Base-by-base conservation (phyloP, 2,113 vertebrate genomes). In the Trochalopteron elliotii region DNA sequence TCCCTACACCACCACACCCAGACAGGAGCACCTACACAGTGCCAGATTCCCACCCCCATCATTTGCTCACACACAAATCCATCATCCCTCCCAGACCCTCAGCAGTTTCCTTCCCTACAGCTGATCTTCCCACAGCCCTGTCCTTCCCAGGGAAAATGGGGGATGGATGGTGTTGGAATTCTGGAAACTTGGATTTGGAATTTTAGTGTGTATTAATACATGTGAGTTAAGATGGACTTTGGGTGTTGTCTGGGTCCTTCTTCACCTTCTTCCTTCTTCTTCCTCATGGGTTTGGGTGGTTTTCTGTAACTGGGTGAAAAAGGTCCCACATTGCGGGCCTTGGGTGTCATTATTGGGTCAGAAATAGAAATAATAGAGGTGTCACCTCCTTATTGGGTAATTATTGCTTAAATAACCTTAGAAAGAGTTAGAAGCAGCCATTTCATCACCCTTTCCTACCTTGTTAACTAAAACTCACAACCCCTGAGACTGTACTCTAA, bases 61-160 rank as follows among this genome's bases (percentile, higher is more conserved):
- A 1, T 3, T 10, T 23, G 23, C 7, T 53, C 17, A 31, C 72
- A 35, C 47, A 33, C 75, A n/a, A 67, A 53, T 7, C 67, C 71
- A 21, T 22, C 72, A 72, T 45, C 47, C 15, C 39, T 49, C 6
- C 60, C 42, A 22, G 12, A 12, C 21, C 15, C 64, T 35, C 56
- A 4, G 42, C 40, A 18, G 11, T 9, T 60, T 42, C 33, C 37
- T 37, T 47, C 40, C 14, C 64, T 0, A 1, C 55, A 37, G 42
- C 70, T 12, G 21, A 33, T 52, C 40, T 27, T 35, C 61, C 74
- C 30, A 20, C 0, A 0, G 20, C 19, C 63, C 3, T 0, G 1
- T 49, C 72, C 35, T 69, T 89, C 22, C 79, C 9, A 1, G 42
- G 12, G 40, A 55, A 7, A 20, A 31, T 12, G 40, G 86, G 80